Evolutionary conservation across 2,797 vertebrate species (phyloP), one percentile per base, ranked within the genome.

Genomic region (Staurois parvus): DNA sequence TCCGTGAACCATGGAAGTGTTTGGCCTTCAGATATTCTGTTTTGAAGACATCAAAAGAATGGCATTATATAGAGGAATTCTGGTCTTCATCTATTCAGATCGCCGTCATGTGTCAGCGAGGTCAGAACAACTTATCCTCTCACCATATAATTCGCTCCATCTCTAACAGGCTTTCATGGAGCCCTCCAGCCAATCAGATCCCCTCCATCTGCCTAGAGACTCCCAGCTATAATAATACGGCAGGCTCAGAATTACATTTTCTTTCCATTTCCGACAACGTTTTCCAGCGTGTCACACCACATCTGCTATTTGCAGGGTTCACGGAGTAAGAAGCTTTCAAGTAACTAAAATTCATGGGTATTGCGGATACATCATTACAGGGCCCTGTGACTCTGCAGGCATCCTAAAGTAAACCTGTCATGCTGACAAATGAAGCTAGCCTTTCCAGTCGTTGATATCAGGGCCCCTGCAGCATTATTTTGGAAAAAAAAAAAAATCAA

Each of bases 91-190:
- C 29, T 72, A 80, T 80, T 78, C 68, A 32, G 48, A 17, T 48
- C 56, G 19, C 59, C 48, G 5, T 69, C 28, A 4, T 28, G 9
- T 76, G 48, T 59, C 52, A 29, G 11, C 48, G 69, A 80, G 79
- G 79, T 70, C 79, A 74, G 29, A 40, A 42, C 42, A 45, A 70
- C 79, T 56, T 30, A 40, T 64, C 69, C 32, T 64, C 69, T 42
- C 11, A 40, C 56, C 42, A 4, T 64, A 30, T 72, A 68, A 64
- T 73, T 62, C 30, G 59, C 73, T 74, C 70, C 34, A 24, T 42
- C 62, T 9, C 28, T 70, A 48, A n/a, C 28, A 30, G 12, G 66
- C 66, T 80, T 48, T n/a, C 10, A 32, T 3, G 2, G 28, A 59
- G 29, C 15, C 70, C 37, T 26, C 37, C 40, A 72, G 70, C 70